Percentiles rank a stretch among this genome's conserved stretches.
These are phyloP conservation scores for Andrena haemorrhoa DNA, from an alignment of 2,888 invertebrate genomes.

Conservation along the genomic window DNA sequence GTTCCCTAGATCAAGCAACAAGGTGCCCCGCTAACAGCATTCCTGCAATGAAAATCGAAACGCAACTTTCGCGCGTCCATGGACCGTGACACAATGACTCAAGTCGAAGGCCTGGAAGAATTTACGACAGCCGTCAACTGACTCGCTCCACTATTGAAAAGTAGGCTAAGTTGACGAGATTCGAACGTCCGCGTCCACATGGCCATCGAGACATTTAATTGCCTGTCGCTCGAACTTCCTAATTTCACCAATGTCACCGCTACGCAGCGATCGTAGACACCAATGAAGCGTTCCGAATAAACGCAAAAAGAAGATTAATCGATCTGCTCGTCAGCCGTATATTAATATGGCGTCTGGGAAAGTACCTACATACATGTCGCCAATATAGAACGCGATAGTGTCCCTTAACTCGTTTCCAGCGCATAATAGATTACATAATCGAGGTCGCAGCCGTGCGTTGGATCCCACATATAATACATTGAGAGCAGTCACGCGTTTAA, in stretches of 20 bases:
- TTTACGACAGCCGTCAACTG: constrained; percentile 7
- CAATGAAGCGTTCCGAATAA: background rate
- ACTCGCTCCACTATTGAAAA: constrained; percentile 13
- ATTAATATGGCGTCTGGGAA: background rate
- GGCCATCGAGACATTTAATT: background rate
- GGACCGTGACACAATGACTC: constrained; percentile 39
- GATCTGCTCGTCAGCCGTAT: background rate
- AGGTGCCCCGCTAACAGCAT: constrained; percentile 7
- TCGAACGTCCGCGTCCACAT: background rate
- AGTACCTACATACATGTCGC: background rate
- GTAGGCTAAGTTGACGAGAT: constrained; percentile 41
- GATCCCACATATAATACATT: background rate
- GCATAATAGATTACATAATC: constrained; percentile 17
- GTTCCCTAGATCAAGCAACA: background rate
- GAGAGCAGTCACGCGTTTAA: background rate
- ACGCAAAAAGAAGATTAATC: background rate
- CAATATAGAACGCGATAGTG: background rate
- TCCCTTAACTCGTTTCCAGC: background rate
- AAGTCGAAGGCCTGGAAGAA: constrained; percentile 18
- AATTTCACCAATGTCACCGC: constrained; percentile 19
- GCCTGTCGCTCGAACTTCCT: background rate
- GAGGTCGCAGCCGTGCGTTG: background rate
- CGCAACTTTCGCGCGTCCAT: constrained; percentile 10
- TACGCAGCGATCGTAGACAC: background rate
- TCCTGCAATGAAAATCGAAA: constrained; percentile 35